Base-by-base conservation (phyloP, 2,888 invertebrate species). In the Andrena praecox region DNA sequence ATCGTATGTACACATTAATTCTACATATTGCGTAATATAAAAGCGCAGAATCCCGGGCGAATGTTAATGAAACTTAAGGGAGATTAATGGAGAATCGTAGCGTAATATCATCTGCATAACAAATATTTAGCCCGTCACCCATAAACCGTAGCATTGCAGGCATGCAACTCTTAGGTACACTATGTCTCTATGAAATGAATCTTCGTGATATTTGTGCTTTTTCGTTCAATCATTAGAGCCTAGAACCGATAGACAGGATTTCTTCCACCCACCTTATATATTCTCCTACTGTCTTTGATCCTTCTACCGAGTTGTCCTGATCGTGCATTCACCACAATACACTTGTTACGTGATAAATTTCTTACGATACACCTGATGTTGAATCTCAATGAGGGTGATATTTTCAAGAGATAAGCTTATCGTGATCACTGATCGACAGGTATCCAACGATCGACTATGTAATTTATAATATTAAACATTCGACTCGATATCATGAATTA, bases 241-340 rank as follows among this genome's bases (percentile, higher is more conserved):
- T 87, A 89, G 84, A 90, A 89, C 84, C 89, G 86, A 88, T 91
- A 91, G 86, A 90, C 88, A 91, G 89, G 90, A 92, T 91, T 73
- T 91, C 91, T 85, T 54, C 90, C 92, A 93, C 93, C 93, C 93
- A 93, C 93, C 92, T 93, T 92, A 82, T 90, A 84, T 89, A 85
- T 91, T 90, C 92, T 91, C 86, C 86, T 85, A 89, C 76, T 84
- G 82, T 84, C 77, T 80, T 77, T 89, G 89, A 80, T 79, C 89
- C 85, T 74, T 82, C 78, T 85, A 89, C 77, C 80, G 79, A 86
- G 85, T 69, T 77, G 85, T 76, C 85, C 86, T 79, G 82, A 85
- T 85, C 69, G 87, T 82, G 86, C 86, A 87, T 84, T 71, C 82
- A 78, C 87, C 88, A 86, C 71, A 80, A 84, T 74, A 75, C 74